Conservation (phyloP, 2,797 vertebrate genomes). For the Xyrichtys novacula region DNA sequence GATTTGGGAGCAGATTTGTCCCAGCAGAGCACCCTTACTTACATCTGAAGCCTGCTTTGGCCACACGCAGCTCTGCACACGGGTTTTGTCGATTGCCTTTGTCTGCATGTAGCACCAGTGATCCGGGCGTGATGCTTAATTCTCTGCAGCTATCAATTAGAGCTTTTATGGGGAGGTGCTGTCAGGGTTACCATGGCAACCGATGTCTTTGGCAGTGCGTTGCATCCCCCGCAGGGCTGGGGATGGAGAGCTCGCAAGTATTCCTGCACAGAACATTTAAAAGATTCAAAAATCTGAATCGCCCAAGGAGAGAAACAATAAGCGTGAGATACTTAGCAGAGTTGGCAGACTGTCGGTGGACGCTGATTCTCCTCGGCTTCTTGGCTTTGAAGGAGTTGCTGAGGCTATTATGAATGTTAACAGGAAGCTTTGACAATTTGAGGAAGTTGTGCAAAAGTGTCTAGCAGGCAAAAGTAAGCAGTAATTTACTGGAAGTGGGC, state of each 20-base stretch:
- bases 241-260: slow-evolving; percentile 51
- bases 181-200: slow-evolving; percentile 69
- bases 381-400: slow-evolving; percentile 9
- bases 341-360: slow-evolving; percentile 35
- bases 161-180: slow-evolving; percentile 64
- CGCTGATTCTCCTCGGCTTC: slow-evolving; percentile 17
- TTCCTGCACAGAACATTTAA: slow-evolving; percentile 51
- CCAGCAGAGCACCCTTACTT: slow-evolving; percentile 15
- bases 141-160: slow-evolving; percentile 70
- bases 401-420: slow-evolving; percentile 45
- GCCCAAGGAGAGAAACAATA: slow-evolving; percentile 54
- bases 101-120: slow-evolving; percentile 37
- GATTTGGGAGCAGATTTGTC: slow-evolving; percentile 15
- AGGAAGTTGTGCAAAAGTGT: slow-evolving; percentile 50
- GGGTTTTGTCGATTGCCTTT: slow-evolving; percentile 13
- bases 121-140: slow-evolving; percentile 50
- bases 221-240: slow-evolving; percentile 60
- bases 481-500: slow-evolving; percentile 53
- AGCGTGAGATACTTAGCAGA: slow-evolving; percentile 50
- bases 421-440: slow-evolving; percentile 35
- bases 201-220: slow-evolving; percentile 51
- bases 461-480: slow-evolving; percentile 20
- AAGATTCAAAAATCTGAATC: slow-evolving; percentile 59
- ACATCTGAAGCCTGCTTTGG: slow-evolving; percentile 10
- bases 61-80: background rate